These are phyloP conservation scores for Aegotheles bennettii DNA, from an alignment of 2,113 vertebrate genomes.

Conservation along the genomic window DNA sequence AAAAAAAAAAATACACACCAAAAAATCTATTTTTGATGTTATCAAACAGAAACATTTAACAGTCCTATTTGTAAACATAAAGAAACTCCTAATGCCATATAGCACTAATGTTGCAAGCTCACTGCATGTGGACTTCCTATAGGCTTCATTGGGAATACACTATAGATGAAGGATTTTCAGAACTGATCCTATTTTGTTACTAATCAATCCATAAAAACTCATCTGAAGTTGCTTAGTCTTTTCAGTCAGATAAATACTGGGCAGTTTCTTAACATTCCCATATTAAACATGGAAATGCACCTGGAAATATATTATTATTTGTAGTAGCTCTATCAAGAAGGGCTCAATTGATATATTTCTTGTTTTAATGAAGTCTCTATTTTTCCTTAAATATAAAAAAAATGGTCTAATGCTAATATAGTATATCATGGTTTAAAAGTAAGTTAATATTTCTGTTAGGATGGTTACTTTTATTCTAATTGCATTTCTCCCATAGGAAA, in stretches of 20 bases:
- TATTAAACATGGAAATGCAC: not conserved
- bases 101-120: not conserved
- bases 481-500: not conserved
- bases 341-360: not conserved
- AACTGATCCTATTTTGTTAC: not conserved
- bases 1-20: too few relatives aligned
- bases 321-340: not conserved
- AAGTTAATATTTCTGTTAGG: not conserved
- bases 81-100: not conserved
- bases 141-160: not conserved
- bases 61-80: fast-evolving
- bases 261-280: not conserved
- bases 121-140: not conserved
- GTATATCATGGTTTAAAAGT: not conserved
- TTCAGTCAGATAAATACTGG: not conserved
- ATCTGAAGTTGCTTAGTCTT: not conserved
- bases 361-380: not conserved
- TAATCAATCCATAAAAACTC: not conserved
- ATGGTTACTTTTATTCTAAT: not conserved
- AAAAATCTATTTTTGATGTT: not conserved
- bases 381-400: not conserved
- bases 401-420: not conserved
- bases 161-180: not conserved
- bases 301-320: not conserved
- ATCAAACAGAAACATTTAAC: not conserved